Percentiles rank a stretch among this genome's conserved stretches.
Evolutionary conservation across 2,797 vertebrate species (phyloP).

Genomic region (Oryzias dopingdopingensis): DNA sequence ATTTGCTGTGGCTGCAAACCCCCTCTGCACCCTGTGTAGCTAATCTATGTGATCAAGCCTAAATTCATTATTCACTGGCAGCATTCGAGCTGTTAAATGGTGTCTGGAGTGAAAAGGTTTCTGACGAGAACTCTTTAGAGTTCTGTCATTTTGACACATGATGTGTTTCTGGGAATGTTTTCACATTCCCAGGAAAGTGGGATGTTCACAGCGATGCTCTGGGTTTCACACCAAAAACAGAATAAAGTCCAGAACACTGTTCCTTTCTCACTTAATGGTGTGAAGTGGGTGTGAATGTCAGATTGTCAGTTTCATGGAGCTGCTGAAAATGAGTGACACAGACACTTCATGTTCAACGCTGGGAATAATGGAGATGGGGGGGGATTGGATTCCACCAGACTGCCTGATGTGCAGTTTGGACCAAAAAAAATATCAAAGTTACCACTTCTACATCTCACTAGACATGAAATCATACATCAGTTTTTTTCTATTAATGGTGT

Average conservation of each 20-base stretch:
- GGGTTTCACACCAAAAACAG: conserved; percentile 5
- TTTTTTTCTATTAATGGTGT: too few species aligned
- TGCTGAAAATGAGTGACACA: conserved; percentile 24
- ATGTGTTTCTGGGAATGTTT: background rate
- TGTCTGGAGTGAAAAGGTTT: background rate
- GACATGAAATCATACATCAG: too few species aligned
- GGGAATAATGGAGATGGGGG: conserved; percentile 1
- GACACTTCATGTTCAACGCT: conserved; percentile 16
- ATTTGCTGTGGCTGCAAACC: background rate
- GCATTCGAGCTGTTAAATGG: background rate
- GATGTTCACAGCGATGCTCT: background rate
- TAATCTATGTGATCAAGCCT: background rate
- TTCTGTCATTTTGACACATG: background rate
- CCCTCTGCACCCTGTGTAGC: background rate
- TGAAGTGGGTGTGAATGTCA: conserved; percentile 11
- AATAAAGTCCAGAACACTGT: conserved; percentile 1
- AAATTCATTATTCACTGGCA: background rate
- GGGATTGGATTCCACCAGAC: conserved; percentile 9
- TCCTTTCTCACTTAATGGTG: conserved; percentile 14
- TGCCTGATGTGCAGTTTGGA: conserved; percentile 1
- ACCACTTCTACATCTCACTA: too few species aligned
- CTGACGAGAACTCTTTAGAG: too few species aligned
- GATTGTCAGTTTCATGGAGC: conserved; percentile 22
- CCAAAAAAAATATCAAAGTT: too few species aligned
- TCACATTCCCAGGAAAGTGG: background rate